A percentile compares a stretch with the other conserved stretches of the same genome.
Conservation (phyloP, 2,797 vertebrate genomes). For the Gymnothorax javanicus region DNA sequence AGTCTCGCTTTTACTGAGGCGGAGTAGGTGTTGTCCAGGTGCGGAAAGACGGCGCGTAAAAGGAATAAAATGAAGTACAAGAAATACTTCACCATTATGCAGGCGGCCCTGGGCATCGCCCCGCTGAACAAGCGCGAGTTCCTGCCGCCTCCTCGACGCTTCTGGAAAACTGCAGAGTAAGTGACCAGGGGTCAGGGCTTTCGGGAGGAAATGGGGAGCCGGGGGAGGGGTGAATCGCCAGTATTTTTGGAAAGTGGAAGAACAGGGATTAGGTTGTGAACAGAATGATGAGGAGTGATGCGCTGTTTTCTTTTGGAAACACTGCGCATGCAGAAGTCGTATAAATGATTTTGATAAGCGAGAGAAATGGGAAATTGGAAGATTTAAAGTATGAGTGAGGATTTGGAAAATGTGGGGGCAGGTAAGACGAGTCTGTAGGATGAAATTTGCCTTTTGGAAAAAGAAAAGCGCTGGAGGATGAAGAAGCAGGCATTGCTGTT, state of each 20-base stretch:
- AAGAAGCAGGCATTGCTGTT: neutral
- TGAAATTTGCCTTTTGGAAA: neutral
- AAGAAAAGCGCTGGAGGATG: neutral
- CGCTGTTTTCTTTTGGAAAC: neutral
- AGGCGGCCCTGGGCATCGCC: slow-evolving; percentile 84
- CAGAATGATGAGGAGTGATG: too few relatives aligned
- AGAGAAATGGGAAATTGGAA: neutral
- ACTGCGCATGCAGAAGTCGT: too few relatives aligned
- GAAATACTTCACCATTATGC: slow-evolving; percentile 88
- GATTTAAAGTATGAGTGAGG: neutral
- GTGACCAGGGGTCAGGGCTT: slow-evolving; percentile 46
- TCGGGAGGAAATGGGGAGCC: neutral
- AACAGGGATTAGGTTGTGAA: too few relatives aligned
- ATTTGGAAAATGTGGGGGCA: neutral
- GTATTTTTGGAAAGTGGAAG: too few relatives aligned
- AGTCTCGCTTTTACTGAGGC: slow-evolving; percentile 20
- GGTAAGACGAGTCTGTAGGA: neutral
- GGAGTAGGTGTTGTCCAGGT: slow-evolving; percentile 7
- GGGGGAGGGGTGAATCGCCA: neutral
- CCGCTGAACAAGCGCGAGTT: slow-evolving; percentile 90
- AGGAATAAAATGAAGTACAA: slow-evolving; percentile 82
- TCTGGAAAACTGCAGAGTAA: slow-evolving; percentile 85
- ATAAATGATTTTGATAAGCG: neutral
- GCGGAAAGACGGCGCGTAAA: slow-evolving; percentile 42
- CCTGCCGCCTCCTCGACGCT: slow-evolving; percentile 81